Conservation (phyloP, 2,888 invertebrate genomes). For the Phasia obesa region DNA sequence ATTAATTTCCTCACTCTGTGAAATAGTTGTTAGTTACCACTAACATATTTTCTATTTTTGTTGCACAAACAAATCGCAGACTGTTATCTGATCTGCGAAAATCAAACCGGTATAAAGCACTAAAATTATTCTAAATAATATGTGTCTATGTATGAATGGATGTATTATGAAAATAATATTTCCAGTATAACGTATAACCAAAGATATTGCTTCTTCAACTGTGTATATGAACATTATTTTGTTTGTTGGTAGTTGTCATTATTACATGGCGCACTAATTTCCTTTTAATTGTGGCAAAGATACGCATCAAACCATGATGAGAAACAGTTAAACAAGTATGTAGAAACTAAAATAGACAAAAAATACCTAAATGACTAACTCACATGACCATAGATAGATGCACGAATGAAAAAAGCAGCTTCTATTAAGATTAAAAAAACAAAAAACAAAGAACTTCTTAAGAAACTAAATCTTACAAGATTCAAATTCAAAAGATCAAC, state of each 20-base stretch:
- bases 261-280: slow-evolving; percentile 68
- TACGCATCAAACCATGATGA: slow-evolving; percentile 69
- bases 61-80: slow-evolving; percentile 34
- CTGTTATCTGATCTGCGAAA: slow-evolving; percentile 60
- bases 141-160: slow-evolving; percentile 8
- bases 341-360: slow-evolving; percentile 48
- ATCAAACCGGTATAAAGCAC: slow-evolving; percentile 38
- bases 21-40: background rate
- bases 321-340: slow-evolving; percentile 65
- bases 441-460: slow-evolving; percentile 36
- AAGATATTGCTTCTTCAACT: slow-evolving; percentile 49
- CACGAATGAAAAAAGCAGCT: slow-evolving; percentile 38
- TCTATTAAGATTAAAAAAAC: slow-evolving; percentile 39
- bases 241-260: slow-evolving; percentile 49
- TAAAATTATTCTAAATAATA: slow-evolving; percentile 27
- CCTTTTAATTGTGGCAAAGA: slow-evolving; percentile 69
- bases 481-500: slow-evolving; percentile 48
- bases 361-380: slow-evolving; percentile 43
- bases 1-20: slow-evolving; percentile 44
- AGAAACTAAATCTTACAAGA: slow-evolving; percentile 47
- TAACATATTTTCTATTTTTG: slow-evolving; percentile 5
- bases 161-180: slow-evolving; percentile 48
- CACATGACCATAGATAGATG: slow-evolving; percentile 47
- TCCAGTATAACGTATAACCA: slow-evolving; percentile 30
- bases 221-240: slow-evolving; percentile 1